phyloP scores from a whole-genome alignment of 2,888 invertebrate species.

The Brachycybe producta region DNA sequence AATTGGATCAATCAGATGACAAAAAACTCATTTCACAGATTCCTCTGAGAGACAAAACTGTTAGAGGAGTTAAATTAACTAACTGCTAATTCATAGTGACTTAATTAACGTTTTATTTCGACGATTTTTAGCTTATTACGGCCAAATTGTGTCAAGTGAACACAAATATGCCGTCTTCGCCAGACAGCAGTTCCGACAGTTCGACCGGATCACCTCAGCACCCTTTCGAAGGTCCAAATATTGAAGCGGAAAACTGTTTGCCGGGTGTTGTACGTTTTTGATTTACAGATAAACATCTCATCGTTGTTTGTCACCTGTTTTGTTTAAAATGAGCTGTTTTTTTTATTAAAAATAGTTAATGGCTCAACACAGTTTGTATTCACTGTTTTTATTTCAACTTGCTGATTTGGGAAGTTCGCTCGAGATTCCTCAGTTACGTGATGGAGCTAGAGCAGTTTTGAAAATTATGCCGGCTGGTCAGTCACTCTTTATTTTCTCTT shows the following conservation, averaged over 20 bases:
- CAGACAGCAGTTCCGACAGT: constrained; percentile 88
- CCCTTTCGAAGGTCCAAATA: constrained; percentile 57
- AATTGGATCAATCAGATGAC: constrained; percentile 74
- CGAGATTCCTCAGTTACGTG: constrained; percentile 63
- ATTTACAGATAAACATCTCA: background rate
- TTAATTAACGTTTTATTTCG: background rate
- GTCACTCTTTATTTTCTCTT: constrained; percentile 5
- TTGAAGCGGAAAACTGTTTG: constrained; percentile 73
- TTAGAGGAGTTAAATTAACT: constrained; percentile 40
- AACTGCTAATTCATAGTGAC: background rate
- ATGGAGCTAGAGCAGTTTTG: constrained; percentile 64
- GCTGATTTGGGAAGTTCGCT: constrained; percentile 76
- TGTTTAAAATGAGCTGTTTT: background rate
- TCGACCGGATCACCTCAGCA: constrained; percentile 84
- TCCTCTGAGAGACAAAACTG: constrained; percentile 75
- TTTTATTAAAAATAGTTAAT: constrained; percentile 47
- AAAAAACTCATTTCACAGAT: constrained; percentile 73
- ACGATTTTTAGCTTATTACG: constrained; percentile 50
- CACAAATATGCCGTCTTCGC: constrained; percentile 45
- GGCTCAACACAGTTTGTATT: constrained; percentile 56
- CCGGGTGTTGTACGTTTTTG: constrained; percentile 73
- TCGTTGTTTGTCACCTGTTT: background rate
- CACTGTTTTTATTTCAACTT: constrained; percentile 47
- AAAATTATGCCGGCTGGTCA: constrained; percentile 62
- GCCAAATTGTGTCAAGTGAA: constrained; percentile 60